Evolutionary conservation across 2,113 vertebrate genomes (phyloP).

Genomic region (Trogon surrucura): DNA sequence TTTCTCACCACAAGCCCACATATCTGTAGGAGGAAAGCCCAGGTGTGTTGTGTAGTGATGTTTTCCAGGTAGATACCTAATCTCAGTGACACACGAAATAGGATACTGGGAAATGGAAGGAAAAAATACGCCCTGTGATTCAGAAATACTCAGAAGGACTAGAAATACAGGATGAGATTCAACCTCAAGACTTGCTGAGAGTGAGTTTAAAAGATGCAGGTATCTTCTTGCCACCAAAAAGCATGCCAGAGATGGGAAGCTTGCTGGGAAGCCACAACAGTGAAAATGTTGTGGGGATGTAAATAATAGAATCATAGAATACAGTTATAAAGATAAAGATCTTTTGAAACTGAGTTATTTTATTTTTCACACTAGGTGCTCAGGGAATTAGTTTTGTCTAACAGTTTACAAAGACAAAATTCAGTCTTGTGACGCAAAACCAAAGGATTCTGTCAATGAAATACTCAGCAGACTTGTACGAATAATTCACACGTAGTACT

Average conservation of each 20-base stretch:
- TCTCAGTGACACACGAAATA: neutral
- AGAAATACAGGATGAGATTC: neutral
- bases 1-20: constrained; percentile 28
- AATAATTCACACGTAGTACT: neutral
- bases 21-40: constrained; percentile 42
- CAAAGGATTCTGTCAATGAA: neutral
- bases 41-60: constrained; percentile 42
- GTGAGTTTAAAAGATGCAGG: neutral
- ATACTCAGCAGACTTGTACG: neutral
- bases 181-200: neutral
- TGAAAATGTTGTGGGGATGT: neutral
- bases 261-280: neutral
- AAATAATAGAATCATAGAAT: neutral
- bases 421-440: neutral
- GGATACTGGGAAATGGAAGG: neutral
- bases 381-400: neutral
- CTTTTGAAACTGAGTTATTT: neutral
- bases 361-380: neutral
- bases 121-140: neutral
- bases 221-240: neutral
- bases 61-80: constrained; percentile 1
- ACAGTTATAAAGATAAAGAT: neutral
- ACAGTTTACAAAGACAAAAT: neutral
- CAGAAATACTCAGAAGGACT: neutral
- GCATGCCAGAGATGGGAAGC: neutral